Conservation (phyloP, 2,888 invertebrate genomes). For the Teinopalpus imperialis region DNA sequence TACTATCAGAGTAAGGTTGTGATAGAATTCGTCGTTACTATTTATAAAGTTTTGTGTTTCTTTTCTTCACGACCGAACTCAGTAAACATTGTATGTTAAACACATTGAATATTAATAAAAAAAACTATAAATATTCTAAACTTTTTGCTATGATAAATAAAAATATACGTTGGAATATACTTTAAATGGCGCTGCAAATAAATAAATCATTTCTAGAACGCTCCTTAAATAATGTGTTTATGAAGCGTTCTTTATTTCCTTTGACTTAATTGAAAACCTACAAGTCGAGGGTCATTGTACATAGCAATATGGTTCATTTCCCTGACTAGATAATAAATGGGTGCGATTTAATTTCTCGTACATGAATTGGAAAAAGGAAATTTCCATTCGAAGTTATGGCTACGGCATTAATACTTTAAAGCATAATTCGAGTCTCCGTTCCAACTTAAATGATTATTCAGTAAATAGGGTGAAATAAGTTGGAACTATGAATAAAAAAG, state of each 20-base stretch:
- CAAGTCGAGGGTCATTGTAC: slow-evolving; percentile 6
- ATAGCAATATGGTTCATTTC: slow-evolving; percentile 21
- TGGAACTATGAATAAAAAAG: neutral
- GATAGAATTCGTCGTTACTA: too few species aligned
- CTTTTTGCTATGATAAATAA: too few species aligned
- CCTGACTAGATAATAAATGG: slow-evolving; percentile 19
- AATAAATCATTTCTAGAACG: too few species aligned
- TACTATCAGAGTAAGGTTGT: too few species aligned
- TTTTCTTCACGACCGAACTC: too few species aligned
- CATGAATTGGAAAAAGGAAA: slow-evolving; percentile 4
- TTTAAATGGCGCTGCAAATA: too few species aligned
- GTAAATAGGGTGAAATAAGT: neutral
- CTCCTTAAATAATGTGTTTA: too few species aligned
- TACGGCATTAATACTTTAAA: neutral
- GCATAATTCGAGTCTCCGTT: neutral
- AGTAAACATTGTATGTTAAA: too few species aligned
- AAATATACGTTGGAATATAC: too few species aligned
- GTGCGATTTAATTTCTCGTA: slow-evolving; percentile 1
- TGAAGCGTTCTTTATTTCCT: slow-evolving; percentile 12
- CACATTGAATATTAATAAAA: too few species aligned
- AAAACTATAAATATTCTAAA: too few species aligned
- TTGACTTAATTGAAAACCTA: slow-evolving; percentile 9
- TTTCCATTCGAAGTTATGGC: slow-evolving; percentile 6
- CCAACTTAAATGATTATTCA: slow-evolving; percentile 7
- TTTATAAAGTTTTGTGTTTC: too few species aligned